These are phyloP conservation scores for Hydropotes inermis DNA, from an alignment of 2,113 vertebrate species.

Conservation along the genomic window DNA sequence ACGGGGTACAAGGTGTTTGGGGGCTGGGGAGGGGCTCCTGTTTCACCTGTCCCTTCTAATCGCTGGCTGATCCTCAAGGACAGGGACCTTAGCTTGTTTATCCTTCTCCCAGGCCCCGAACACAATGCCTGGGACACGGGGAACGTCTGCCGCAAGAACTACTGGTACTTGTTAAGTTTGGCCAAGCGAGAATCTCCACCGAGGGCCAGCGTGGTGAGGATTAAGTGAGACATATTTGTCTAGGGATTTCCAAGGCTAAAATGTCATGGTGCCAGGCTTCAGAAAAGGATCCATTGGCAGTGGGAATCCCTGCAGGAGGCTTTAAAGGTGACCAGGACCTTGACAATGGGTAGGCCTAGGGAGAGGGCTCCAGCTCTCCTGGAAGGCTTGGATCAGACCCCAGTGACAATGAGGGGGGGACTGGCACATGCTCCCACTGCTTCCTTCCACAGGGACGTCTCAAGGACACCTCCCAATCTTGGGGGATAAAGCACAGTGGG, in stretches of 20 bases:
- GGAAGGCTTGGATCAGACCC: background rate
- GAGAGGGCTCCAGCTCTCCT: background rate
- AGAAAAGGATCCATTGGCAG: constrained; percentile 30
- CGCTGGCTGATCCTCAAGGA: background rate
- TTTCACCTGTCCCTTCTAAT: background rate
- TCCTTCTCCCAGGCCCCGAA: background rate
- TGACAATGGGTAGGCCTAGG: background rate
- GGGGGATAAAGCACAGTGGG: background rate
- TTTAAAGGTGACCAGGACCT: constrained; percentile 60
- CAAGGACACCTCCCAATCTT: background rate
- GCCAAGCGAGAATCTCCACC: background rate
- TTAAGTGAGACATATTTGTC: constrained; percentile 61
- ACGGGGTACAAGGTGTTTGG: background rate
- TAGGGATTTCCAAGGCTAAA: constrained; percentile 59
- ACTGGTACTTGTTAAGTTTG: background rate
- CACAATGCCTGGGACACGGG: background rate
- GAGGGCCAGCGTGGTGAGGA: constrained; percentile 32
- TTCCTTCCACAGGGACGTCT: background rate
- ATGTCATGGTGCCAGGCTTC: constrained; percentile 25
- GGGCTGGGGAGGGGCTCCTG: background rate
- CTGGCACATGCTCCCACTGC: background rate
- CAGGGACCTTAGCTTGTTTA: constrained; percentile 24
- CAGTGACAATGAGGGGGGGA: background rate
- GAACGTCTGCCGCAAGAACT: background rate
- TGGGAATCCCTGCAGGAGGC: constrained; percentile 30